Evolutionary conservation across 2,888 invertebrate genomes (phyloP).

Genomic region (Lottia scabra): DNA sequence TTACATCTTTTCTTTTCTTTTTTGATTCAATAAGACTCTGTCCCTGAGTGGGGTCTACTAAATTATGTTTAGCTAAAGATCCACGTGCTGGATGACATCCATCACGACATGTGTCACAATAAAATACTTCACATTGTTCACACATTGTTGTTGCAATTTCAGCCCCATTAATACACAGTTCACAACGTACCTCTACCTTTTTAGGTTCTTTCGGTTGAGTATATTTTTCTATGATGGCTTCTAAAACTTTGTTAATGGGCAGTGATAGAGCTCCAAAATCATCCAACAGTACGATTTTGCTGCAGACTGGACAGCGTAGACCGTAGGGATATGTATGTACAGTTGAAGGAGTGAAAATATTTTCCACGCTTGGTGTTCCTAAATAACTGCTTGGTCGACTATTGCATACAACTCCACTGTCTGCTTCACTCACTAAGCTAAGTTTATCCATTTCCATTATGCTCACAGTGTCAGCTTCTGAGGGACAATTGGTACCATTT

Average conservation of each 20-base stretch:
- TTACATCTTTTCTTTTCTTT: slow-evolving; percentile 71
- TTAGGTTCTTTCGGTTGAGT: slow-evolving; percentile 75
- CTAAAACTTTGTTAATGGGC: slow-evolving; percentile 91
- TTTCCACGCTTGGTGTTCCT: slow-evolving; percentile 76
- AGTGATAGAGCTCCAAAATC: slow-evolving; percentile 92
- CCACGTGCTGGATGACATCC: slow-evolving; percentile 94
- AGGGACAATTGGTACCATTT: slow-evolving; percentile 39
- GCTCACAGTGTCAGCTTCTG: slow-evolving; percentile 54
- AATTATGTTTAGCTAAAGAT: slow-evolving; percentile 90
- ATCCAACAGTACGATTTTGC: slow-evolving; percentile 91
- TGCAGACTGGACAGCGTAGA: slow-evolving; percentile 80
- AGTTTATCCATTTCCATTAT: slow-evolving; percentile 66
- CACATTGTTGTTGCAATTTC: slow-evolving; percentile 83
- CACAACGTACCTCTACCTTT: slow-evolving; percentile 60
- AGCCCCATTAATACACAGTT: slow-evolving; percentile 60
- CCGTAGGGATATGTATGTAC: slow-evolving; percentile 55
- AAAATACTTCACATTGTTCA: slow-evolving; percentile 91
- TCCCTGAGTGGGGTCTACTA: slow-evolving; percentile 80
- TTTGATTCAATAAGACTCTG: slow-evolving; percentile 66
- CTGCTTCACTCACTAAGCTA: slow-evolving; percentile 87
- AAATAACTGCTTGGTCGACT: slow-evolving; percentile 74
- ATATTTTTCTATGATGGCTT: slow-evolving; percentile 89
- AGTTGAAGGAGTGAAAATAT: slow-evolving; percentile 51
- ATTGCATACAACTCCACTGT: slow-evolving; percentile 92
- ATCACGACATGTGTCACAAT: slow-evolving; percentile 92